Evolutionary conservation across 2,888 invertebrate genomes (phyloP).

Genomic region (Epinotia demarniana): DNA sequence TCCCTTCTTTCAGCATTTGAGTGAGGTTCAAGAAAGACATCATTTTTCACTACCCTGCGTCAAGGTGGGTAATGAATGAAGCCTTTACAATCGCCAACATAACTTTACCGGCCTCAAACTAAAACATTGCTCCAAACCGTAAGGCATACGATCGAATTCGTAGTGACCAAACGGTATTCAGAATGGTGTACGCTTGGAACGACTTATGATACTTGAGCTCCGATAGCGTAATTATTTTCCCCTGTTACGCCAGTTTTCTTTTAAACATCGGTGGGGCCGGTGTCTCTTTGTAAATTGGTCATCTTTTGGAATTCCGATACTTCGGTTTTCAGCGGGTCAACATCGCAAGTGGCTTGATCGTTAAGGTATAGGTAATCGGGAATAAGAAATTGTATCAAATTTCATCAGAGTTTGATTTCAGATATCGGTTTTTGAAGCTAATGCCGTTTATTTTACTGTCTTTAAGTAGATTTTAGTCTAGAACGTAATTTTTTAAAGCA

Average conservation of each 20-base stretch:
- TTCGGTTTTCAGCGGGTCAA: constrained; percentile 28
- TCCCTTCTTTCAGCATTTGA: constrained; percentile 55
- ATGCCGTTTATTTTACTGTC: background rate
- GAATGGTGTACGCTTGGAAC: background rate
- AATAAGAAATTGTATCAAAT: background rate
- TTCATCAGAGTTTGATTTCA: background rate
- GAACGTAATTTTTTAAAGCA: no score
- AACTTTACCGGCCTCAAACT: constrained; percentile 25
- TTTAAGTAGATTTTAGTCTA: background rate
- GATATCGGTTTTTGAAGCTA: background rate
- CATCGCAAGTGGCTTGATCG: constrained; percentile 18
- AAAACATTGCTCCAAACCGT: background rate
- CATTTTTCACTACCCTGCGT: constrained; percentile 63
- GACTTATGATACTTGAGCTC: constrained; percentile 41
- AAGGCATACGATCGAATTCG: background rate
- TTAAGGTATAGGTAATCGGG: background rate
- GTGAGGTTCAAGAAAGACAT: constrained; percentile 57
- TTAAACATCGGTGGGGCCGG: constrained; percentile 14
- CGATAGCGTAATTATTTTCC: constrained; percentile 41
- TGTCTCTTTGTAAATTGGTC: constrained; percentile 14
- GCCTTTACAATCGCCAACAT: constrained; percentile 36
- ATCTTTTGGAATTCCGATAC: constrained; percentile 27
- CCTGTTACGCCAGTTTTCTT: constrained; percentile 24
- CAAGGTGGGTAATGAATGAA: constrained; percentile 56
- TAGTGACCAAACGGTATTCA: background rate